These are phyloP conservation scores for Catharus ustulatus DNA, from an alignment of 2,797 vertebrate species.

Conservation along the genomic window DNA sequence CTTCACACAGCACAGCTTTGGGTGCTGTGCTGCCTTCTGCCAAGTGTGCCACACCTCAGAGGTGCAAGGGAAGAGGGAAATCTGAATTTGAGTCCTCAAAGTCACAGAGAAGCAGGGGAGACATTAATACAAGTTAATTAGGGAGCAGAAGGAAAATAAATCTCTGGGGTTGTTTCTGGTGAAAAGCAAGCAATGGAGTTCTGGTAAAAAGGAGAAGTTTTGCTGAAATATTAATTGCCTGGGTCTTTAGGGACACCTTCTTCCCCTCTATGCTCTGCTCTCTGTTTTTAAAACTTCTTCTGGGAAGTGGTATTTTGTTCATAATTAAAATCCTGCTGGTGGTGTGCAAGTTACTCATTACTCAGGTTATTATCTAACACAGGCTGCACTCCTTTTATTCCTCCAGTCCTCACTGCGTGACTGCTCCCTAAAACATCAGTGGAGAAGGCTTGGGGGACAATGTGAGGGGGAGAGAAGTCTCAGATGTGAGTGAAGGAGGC, in stretches of 20 bases:
- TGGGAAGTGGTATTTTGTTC: conserved; percentile 12
- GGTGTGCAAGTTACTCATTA: neutral
- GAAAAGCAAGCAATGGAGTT: neutral
- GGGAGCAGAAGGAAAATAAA: neutral
- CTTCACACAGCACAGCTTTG: neutral
- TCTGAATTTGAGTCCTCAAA: neutral
- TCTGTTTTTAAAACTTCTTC: neutral
- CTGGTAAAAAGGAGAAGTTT: neutral
- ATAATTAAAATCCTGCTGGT: neutral
- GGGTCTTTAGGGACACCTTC: neutral
- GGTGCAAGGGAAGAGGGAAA: neutral
- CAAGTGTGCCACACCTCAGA: neutral
- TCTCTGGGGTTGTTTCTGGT: neutral
- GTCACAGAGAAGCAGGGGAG: neutral
- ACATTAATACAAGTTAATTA: neutral
- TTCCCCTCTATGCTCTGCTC: neutral
- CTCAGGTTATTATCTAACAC: neutral
- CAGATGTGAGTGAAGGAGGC: neutral
- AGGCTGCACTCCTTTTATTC: neutral
- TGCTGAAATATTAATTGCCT: neutral
- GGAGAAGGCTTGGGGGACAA: neutral
- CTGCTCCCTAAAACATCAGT: neutral
- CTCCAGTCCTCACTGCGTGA: rapidly evolving
- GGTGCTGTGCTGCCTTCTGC: neutral
- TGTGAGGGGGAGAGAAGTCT: neutral